These are phyloP conservation scores for Baryphthengus martii DNA, from an alignment of 2,113 vertebrate genomes.

Conservation along the genomic window DNA sequence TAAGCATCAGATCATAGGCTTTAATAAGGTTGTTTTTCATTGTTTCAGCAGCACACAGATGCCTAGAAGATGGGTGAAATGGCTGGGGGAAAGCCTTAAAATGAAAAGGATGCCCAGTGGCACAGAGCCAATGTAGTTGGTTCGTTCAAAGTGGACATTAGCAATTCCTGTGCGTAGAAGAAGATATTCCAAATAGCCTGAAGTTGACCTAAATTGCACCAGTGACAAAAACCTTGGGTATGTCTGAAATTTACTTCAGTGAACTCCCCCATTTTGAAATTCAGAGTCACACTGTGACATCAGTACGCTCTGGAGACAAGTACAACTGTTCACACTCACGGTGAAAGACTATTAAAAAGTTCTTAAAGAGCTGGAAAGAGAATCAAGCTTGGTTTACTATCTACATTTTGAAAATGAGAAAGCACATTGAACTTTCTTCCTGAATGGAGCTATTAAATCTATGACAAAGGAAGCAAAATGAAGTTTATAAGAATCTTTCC, in stretches of 20 bases:
- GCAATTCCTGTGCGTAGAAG: neutral
- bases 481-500: slow-evolving; percentile 38
- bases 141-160: neutral
- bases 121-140: neutral
- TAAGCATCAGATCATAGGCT: neutral
- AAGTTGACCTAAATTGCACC: neutral
- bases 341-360: neutral
- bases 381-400: slow-evolving; percentile 7
- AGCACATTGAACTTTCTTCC: neutral
- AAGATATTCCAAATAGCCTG: neutral
- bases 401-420: slow-evolving; percentile 18
- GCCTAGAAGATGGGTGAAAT: neutral
- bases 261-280: neutral
- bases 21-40: slow-evolving; percentile 20
- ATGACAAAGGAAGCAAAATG: slow-evolving; percentile 1
- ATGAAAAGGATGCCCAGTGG: neutral
- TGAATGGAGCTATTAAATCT: slow-evolving; percentile 10
- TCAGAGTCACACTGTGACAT: neutral
- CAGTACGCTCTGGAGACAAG: neutral
- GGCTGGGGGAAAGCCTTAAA: neutral
- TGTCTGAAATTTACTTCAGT: slow-evolving; percentile 4
- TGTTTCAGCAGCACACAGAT: neutral
- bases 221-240: neutral
- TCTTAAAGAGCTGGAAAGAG: neutral
- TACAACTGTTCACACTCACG: neutral